Conservation (phyloP, 1,140 invertebrate species). For the Druon quercuslanigerum region DNA sequence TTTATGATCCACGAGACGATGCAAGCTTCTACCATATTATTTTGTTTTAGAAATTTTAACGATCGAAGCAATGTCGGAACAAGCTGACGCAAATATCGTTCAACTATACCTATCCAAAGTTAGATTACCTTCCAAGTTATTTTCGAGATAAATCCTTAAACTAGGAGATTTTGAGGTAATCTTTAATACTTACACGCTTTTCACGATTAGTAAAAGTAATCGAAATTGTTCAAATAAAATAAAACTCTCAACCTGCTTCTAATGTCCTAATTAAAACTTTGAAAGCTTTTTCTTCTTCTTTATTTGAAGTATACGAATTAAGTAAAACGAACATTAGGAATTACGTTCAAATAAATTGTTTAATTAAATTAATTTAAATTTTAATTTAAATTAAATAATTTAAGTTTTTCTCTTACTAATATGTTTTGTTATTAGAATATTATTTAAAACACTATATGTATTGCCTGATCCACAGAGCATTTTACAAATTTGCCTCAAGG, state of each 20-base stretch:
- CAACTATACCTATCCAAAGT: slow-evolving; percentile 9
- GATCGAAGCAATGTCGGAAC: slow-evolving; percentile 25
- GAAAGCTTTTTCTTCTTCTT: not conserved
- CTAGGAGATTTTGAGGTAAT: slow-evolving; percentile 4
- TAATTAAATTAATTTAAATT: too few relatives aligned
- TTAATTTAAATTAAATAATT: too few relatives aligned
- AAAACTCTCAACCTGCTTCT: not conserved
- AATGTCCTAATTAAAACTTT: slow-evolving; percentile 14
- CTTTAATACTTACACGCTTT: not conserved
- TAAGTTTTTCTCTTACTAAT: too few relatives aligned
- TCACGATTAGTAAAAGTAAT: slow-evolving; percentile 3
- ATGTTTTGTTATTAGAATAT: too few relatives aligned
- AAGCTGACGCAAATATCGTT: slow-evolving; percentile 28
- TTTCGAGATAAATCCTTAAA: slow-evolving; percentile 21
- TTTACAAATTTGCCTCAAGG: too few relatives aligned
- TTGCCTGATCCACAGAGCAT: too few relatives aligned
- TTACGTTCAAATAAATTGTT: too few relatives aligned
- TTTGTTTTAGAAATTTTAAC: slow-evolving; percentile 26
- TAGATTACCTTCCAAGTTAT: slow-evolving; percentile 21
- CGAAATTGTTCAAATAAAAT: not conserved
- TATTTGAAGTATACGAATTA: too few relatives aligned
- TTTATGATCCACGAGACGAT: slow-evolving; percentile 7
- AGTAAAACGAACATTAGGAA: too few relatives aligned
- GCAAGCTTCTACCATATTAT: slow-evolving; percentile 10
- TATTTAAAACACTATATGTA: too few relatives aligned